Evolutionary conservation across 2,113 vertebrate species (phyloP), one percentile per base, ranked within the genome.

Genomic region (Arenaria interpres): DNA sequence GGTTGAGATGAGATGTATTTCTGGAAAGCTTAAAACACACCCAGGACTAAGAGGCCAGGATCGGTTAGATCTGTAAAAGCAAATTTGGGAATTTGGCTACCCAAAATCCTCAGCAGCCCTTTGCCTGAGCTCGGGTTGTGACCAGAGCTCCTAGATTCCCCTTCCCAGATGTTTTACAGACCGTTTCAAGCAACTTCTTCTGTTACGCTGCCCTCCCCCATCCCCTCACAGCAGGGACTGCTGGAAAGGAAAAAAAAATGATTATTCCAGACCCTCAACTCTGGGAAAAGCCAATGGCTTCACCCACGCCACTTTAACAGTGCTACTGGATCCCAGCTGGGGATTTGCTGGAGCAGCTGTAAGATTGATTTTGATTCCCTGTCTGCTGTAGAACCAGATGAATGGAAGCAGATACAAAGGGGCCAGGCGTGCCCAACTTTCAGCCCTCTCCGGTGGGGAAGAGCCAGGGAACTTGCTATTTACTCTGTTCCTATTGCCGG

Each of bases 291-390:
- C n/a, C 33, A 81, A 32, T 2, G 6, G 35, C 51, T 92, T 14
- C 41, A 72, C 41, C 72, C 32, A 35, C 0, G 0, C 18, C 0
- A 0, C 10, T 57, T 57, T 54, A 45, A 50, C 27, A 57, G 10
- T 4, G 1, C 41, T 28, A 27, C 28, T 32, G 30, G 17, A 37
- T 64, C 32, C 23, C 72, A 57, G 27, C 11, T 35, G 62, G 22
- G 75, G 37, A 51, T 60, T 85, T 63, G 10, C 46, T 53, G 48
- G 39, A 93, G 48, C 57, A 78, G 46, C 37, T 72, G 59, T 39
- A 53, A 27, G 62, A 48, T 43, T 28, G 60, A 64, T 76, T 79
- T 64, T 24, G 24, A 35, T 51, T 22, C 13, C 12, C 30, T 21
- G 11, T 5, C 85, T 76, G 63, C 78, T 73, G 45, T 30, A 78